Evolutionary conservation across 2,888 invertebrate genomes (phyloP).

Genomic region (Drosophila aldrichi): DNA sequence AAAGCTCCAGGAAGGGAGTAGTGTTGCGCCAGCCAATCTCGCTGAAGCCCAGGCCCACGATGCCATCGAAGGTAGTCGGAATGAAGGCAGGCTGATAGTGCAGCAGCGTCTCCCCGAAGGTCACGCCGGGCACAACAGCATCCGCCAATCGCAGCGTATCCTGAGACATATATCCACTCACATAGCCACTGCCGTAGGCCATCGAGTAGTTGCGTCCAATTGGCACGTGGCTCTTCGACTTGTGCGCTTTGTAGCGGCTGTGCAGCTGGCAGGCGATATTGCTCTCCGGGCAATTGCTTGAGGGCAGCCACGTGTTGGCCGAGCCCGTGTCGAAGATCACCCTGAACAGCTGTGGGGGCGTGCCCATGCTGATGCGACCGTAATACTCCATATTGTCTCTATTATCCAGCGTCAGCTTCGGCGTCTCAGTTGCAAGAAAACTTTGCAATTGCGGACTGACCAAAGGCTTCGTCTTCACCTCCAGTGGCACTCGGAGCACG

Average conservation of each 20-base stretch:
- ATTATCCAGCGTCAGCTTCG: conserved; percentile 32
- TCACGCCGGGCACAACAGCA: conserved; percentile 26
- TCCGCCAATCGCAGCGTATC: conserved; percentile 86
- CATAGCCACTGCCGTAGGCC: conserved; percentile 96
- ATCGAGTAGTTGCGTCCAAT: conserved; percentile 96
- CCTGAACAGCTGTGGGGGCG: conserved; percentile 94
- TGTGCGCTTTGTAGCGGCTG: conserved; percentile 95
- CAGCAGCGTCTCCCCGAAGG: conserved; percentile 52
- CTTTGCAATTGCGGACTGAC: not conserved
- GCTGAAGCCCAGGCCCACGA: conserved; percentile 52
- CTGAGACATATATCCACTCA: conserved; percentile 96
- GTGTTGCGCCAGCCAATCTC: conserved; percentile 46
- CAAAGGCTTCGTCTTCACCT: conserved; percentile 6
- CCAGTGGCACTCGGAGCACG: conserved; percentile 39
- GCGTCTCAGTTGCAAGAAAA: conserved; percentile 1
- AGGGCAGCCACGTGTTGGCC: conserved; percentile 98
- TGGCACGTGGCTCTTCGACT: conserved; percentile 91
- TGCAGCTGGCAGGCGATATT: conserved; percentile 97
- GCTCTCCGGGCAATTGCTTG: conserved; percentile 95
- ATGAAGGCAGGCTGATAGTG: conserved; percentile 46
- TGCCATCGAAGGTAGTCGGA: conserved; percentile 52
- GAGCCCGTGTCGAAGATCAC: conserved; percentile 99
- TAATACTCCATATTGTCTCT: conserved; percentile 89
- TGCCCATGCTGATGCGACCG: conserved; percentile 95
- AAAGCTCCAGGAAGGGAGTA: conserved; percentile 42